Evolutionary conservation across 2,888 invertebrate genomes (phyloP), one percentile per base, ranked within the genome.

Genomic region (Diaperis boleti): DNA sequence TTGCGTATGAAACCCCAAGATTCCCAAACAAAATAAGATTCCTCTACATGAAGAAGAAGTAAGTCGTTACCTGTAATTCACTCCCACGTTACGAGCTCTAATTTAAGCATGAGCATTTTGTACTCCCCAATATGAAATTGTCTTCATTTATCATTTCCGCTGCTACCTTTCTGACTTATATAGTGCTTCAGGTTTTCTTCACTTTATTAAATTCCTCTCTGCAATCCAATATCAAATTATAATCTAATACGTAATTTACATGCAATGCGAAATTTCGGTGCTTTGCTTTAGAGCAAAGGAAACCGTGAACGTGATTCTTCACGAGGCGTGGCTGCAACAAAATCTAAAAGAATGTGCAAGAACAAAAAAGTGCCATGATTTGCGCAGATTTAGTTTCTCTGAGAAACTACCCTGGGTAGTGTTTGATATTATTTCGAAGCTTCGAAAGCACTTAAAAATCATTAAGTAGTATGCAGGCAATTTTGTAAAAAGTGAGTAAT

Each of bases 71-170:
- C 2, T 18, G 18, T 37, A 52, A 52, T 52, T 37, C 52, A 15
- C 20, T 35, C 10, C 35, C 17, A 15, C 49, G 33, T 13, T 52
- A 5, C 55, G 14, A 55, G 20, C 26, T 44, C 44, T 56, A 59
- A 63, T 59, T 63, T 63, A 63, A 37, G 39, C 52, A 59, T 45
- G 14, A 52, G 57, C 50, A 45, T 41, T 57, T 60, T 60, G 54
- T 49, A 55, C 55, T 10, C 56, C 50, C 56, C 39, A 52, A 63
- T 59, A 63, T 63, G 59, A 63, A 63, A 63, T 59, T 59, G 63
- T 63, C 63, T 63, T 59, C 63, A 63, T 63, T 59, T 63, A 63
- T 63, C 63, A 59, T 63, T 63, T 63, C 57, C 61, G 47, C 55
- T 33, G 50, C 60, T 60, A 50, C 50, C 35, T 60, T 39, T 47